A percentile compares a stretch with the other conserved stretches of the same genome.
Evolutionary conservation across 2,888 invertebrate genomes (phyloP).

Genomic region (Tholera decimalis): DNA sequence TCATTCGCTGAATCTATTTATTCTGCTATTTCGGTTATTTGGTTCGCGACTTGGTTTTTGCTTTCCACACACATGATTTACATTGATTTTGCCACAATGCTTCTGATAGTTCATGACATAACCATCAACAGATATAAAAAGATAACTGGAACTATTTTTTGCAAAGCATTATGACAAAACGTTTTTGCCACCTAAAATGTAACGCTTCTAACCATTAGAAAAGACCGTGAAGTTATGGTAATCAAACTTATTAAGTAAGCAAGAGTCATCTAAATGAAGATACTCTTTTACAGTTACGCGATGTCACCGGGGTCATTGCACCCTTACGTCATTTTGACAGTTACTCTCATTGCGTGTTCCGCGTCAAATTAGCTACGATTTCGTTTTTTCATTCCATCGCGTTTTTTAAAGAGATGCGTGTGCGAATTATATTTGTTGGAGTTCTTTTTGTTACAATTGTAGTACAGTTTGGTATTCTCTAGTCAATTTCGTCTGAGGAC

Average conservation of each 20-base stretch:
- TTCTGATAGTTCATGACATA: too few relatives aligned
- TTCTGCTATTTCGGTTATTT: neutral
- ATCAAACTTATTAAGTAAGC: conserved; percentile 56
- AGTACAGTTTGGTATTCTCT: conserved; percentile 30
- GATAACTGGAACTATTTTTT: conserved; percentile 6
- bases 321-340: conserved; percentile 61
- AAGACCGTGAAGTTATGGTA: conserved; percentile 47
- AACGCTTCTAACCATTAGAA: conserved; percentile 13
- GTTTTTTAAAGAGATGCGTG: conserved; percentile 55
- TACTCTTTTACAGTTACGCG: conserved; percentile 53
- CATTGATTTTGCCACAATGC: neutral
- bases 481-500: conserved; percentile 20
- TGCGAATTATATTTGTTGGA: conserved; percentile 35
- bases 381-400: conserved; percentile 51
- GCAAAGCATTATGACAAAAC: neutral
- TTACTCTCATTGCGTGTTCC: conserved; percentile 63
- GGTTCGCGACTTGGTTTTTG: neutral
- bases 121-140: neutral
- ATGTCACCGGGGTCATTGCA: conserved; percentile 59
- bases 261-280: conserved; percentile 42
- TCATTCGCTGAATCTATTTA: neutral
- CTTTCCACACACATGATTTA: neutral
- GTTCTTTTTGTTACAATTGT: conserved; percentile 34
- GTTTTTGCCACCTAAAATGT: conserved; percentile 6
- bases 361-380: conserved; percentile 61